phyloP scores from a whole-genome alignment of 2,888 invertebrate species.

The Elmis aenea region DNA sequence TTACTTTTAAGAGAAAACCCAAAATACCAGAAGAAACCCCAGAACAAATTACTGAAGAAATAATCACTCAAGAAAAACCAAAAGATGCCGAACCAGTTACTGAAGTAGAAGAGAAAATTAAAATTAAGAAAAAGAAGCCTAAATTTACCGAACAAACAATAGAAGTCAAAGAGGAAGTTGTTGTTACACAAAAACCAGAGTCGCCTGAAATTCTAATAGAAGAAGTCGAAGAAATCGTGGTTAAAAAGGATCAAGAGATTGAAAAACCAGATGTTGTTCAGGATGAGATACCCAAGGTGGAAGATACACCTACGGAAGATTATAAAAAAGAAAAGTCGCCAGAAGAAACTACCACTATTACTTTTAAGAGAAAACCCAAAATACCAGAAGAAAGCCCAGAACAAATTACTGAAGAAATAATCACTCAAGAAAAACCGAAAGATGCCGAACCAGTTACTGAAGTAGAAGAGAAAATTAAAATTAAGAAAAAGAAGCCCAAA shows the following conservation, averaged over 20 bases:
- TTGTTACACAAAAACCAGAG: conserved; percentile 33
- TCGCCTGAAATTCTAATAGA: too few species aligned
- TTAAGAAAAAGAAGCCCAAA: not conserved
- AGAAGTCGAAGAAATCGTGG: conserved; percentile 37
- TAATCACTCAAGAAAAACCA: conserved; percentile 22
- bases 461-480: not conserved
- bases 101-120: conserved; percentile 29
- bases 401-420: conserved; percentile 32
- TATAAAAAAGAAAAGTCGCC: too few species aligned
- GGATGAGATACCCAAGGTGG: too few species aligned
- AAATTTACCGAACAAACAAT: conserved; percentile 46
- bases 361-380: too few species aligned
- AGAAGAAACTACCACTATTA: too few species aligned
- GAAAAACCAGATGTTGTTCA: conserved; percentile 34
- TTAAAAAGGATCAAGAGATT: too few species aligned
- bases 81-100: too few species aligned
- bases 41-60: too few species aligned
- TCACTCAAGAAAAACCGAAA: conserved; percentile 20
- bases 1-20: too few species aligned
- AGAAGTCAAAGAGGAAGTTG: conserved; percentile 42
- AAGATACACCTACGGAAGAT: too few species aligned
- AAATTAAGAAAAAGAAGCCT: conserved; percentile 26
- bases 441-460: conserved; percentile 15
- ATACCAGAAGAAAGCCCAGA: too few species aligned
- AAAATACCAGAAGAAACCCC: conserved; percentile 25